A percentile compares a stretch with the other conserved stretches of the same genome.
Evolutionary conservation across 2,888 invertebrate species (phyloP).

Genomic region (Chydorus sphaericus): DNA sequence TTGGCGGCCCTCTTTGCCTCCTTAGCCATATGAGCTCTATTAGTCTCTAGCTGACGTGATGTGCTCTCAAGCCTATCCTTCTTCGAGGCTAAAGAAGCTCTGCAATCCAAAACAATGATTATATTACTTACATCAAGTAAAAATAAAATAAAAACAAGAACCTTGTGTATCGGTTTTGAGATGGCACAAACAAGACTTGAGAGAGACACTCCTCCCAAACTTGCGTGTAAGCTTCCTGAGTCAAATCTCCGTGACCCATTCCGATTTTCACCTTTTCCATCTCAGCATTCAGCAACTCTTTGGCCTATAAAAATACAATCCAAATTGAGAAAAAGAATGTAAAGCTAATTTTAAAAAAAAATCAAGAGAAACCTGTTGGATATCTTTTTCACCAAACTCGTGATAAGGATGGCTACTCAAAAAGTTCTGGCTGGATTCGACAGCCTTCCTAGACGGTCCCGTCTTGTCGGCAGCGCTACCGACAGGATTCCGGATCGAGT

Average conservation of each 20-base stretch:
- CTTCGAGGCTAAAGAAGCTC: slow-evolving; percentile 81
- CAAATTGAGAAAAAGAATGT: slow-evolving; percentile 5
- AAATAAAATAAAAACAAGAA: background rate
- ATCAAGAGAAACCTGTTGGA: slow-evolving; percentile 33
- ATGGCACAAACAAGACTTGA: slow-evolving; percentile 79
- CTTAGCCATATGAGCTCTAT: slow-evolving; percentile 87
- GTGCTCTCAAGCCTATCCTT: slow-evolving; percentile 89
- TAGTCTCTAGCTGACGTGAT: slow-evolving; percentile 81
- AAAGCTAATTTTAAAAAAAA: background rate
- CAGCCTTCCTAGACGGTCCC: slow-evolving; percentile 23
- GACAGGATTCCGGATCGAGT: slow-evolving; percentile 62
- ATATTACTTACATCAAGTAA: background rate
- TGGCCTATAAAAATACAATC: slow-evolving; percentile 34
- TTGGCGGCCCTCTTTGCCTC: slow-evolving; percentile 94
- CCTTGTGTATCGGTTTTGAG: slow-evolving; percentile 53
- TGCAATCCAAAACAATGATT: background rate
- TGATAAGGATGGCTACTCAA: slow-evolving; percentile 76
- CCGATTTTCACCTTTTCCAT: slow-evolving; percentile 80
- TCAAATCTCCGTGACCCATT: slow-evolving; percentile 90
- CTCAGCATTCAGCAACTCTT: slow-evolving; percentile 53
- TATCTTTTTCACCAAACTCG: slow-evolving; percentile 48
- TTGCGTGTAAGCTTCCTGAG: slow-evolving; percentile 78
- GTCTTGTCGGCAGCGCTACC: slow-evolving; percentile 20
- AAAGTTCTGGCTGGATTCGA: slow-evolving; percentile 38
- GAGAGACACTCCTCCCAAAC: slow-evolving; percentile 95